Conservation (phyloP, 1,140 invertebrate genomes). For the Pogonus chalceus region DNA sequence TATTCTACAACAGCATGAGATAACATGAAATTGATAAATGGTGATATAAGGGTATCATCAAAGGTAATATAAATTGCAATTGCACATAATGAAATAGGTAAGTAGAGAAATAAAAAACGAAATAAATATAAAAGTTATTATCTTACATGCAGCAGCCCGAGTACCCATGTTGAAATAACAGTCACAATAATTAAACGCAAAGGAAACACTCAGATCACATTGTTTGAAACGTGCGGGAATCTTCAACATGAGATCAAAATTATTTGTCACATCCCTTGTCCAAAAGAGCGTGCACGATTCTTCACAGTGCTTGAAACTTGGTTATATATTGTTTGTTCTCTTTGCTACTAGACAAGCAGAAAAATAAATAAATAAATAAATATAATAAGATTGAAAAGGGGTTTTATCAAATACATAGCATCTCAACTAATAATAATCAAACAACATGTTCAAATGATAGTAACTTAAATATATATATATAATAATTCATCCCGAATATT, state of each 20-base stretch:
- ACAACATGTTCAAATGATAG: too few relatives aligned
- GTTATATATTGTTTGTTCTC: background rate
- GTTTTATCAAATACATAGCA: too few relatives aligned
- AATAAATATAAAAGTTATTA: constrained; percentile 27
- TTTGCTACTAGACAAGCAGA: constrained; percentile 2
- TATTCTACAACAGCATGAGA: too few relatives aligned
- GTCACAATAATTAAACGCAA: constrained; percentile 39
- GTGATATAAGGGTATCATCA: too few relatives aligned
- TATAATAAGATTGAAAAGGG: too few relatives aligned
- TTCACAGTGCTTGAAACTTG: background rate
- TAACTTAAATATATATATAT: too few relatives aligned
- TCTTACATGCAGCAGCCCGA: constrained; percentile 61
- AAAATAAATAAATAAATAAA: too few relatives aligned
- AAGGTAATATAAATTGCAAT: too few relatives aligned
- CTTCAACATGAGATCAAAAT: constrained; percentile 32
- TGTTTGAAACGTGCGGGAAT: constrained; percentile 39
- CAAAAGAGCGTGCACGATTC: background rate
- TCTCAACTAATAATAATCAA: too few relatives aligned
- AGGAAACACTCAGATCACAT: constrained; percentile 38
- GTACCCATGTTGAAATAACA: constrained; percentile 57
- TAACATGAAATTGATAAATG: too few relatives aligned
- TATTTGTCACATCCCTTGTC: background rate
- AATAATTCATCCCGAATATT: too few relatives aligned
- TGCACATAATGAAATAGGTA: constrained; percentile 8
- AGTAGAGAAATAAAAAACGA: constrained; percentile 15